These are phyloP conservation scores for Solenopsis fugax DNA, from an alignment of 1,140 invertebrate species.

Conservation along the genomic window DNA sequence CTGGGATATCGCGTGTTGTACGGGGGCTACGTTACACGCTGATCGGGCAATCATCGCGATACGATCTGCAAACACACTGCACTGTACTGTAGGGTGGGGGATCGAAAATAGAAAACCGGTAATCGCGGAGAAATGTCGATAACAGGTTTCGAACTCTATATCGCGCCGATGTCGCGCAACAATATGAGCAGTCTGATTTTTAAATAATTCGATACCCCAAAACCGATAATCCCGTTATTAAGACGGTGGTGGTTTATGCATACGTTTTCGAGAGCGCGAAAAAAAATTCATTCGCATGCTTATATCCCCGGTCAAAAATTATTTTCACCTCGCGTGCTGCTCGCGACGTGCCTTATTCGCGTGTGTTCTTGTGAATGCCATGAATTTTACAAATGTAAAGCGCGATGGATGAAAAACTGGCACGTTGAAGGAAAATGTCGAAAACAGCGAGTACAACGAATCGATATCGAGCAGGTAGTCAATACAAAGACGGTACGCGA, in stretches of 20 bases:
- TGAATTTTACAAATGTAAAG: conserved; percentile 14
- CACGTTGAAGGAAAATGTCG: conserved; percentile 12
- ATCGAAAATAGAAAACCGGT: not conserved
- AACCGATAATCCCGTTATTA: conserved; percentile 33
- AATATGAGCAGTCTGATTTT: conserved; percentile 27
- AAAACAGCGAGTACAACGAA: conserved; percentile 15
- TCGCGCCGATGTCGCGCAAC: not conserved
- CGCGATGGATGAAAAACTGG: conserved; percentile 16
- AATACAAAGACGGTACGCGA: conserved; percentile 18
- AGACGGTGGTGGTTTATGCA: not conserved
- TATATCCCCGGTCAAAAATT: not conserved
- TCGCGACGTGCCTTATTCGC: not conserved
- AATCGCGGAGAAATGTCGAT: conserved; percentile 22
- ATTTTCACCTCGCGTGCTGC: not conserved
- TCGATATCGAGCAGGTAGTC: conserved; percentile 4
- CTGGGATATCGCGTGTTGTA: conserved; percentile 2
- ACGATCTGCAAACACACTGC: conserved; percentile 26
- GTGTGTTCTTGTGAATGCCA: not conserved
- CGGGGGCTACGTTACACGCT: not conserved
- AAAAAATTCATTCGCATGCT: not conserved
- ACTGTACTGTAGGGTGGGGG: not conserved
- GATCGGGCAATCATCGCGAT: conserved; percentile 31
- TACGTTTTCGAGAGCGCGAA: not conserved
- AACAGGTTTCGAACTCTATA: conserved; percentile 38
- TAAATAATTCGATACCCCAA: conserved; percentile 40